Evolutionary conservation across 2,888 invertebrate species (phyloP).

Genomic region (Lepidocyrtinus sp.): DNA sequence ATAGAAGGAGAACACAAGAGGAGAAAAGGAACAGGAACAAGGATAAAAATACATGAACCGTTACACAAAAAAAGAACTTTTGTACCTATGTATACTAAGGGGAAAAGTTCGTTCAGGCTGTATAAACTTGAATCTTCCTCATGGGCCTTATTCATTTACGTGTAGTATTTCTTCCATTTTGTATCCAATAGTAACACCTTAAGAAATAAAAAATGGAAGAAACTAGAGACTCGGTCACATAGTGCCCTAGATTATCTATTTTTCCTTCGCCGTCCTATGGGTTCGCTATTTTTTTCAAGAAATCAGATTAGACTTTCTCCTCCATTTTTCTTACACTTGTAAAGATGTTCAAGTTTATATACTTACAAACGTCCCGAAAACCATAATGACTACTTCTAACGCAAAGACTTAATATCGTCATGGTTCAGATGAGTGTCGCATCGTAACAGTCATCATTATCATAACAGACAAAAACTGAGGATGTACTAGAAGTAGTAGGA

Average conservation of each 20-base stretch:
- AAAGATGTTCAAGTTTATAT: slow-evolving; percentile 39
- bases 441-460: neutral
- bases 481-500: too few relatives aligned
- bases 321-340: slow-evolving; percentile 40
- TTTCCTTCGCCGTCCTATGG: slow-evolving; percentile 3
- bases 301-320: slow-evolving; percentile 17
- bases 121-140: slow-evolving; percentile 49
- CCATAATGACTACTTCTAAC: slow-evolving; percentile 24
- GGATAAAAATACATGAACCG: neutral
- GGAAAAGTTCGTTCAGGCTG: neutral
- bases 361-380: slow-evolving; percentile 21
- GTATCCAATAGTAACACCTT: too few relatives aligned
- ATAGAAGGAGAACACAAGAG: slow-evolving; percentile 1
- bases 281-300: too few relatives aligned
- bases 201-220: neutral
- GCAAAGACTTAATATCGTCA: neutral
- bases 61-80: neutral
- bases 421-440: neutral
- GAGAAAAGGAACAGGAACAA: slow-evolving; percentile 23
- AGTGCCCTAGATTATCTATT: slow-evolving; percentile 43
- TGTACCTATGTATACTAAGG: slow-evolving; percentile 6
- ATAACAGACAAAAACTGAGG: too few relatives aligned
- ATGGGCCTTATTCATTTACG: slow-evolving; percentile 49
- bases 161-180: slow-evolving; percentile 23
- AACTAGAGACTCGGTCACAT: slow-evolving; percentile 43